Percentiles rank a stretch among this genome's conserved stretches.
These are phyloP conservation scores for Lamprotornis superbus DNA, from an alignment of 2,113 vertebrate species.

Conservation along the genomic window DNA sequence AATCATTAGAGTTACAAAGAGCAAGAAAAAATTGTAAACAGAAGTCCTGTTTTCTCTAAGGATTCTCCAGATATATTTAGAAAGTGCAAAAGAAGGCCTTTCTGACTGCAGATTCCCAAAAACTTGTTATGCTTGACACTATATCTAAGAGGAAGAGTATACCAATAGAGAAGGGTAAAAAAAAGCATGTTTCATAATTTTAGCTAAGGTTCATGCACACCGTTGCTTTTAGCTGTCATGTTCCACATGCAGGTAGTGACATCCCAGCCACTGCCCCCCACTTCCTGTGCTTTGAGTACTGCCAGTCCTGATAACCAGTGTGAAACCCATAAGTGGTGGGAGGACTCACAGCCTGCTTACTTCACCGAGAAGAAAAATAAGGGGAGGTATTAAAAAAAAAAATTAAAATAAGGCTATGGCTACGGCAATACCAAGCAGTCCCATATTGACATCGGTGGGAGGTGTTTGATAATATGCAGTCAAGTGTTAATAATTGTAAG, in stretches of 20 bases:
- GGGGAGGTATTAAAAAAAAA: background rate
- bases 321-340: background rate
- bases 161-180: background rate
- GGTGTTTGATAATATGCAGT: background rate
- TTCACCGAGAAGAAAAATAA: background rate
- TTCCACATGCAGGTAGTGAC: background rate
- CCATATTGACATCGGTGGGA: background rate
- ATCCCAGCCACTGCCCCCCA: background rate
- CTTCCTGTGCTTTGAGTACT: background rate
- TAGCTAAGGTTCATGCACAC: background rate
- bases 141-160: background rate
- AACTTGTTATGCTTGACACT: background rate
- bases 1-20: background rate
- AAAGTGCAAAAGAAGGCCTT: background rate
- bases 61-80: background rate
- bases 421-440: background rate
- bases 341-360: background rate
- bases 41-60: background rate
- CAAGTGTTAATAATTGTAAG: background rate
- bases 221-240: background rate
- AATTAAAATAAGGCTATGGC: background rate
- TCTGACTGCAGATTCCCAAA: background rate
- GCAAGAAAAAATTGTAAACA: background rate
- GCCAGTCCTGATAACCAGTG: background rate
- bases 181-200: background rate